These are phyloP conservation scores for Linnaemya vulpina DNA, from an alignment of 2,888 invertebrate species.

Conservation along the genomic window DNA sequence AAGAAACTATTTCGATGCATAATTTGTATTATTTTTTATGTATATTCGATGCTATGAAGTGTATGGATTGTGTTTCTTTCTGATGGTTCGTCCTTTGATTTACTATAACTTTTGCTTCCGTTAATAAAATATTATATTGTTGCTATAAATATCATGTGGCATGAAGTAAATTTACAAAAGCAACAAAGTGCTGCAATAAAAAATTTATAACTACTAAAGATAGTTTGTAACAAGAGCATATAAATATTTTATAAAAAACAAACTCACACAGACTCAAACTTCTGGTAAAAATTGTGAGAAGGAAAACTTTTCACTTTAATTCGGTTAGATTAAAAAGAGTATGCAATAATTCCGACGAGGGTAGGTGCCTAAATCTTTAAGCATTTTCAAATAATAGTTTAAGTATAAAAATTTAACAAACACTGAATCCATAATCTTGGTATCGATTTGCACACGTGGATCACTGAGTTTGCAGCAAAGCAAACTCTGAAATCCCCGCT, in stretches of 20 bases:
- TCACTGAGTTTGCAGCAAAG: no score
- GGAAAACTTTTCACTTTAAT: conserved; percentile 55
- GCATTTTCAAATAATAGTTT: background rate
- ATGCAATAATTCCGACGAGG: conserved; percentile 3
- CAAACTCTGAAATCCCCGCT: no score
- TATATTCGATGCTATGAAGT: background rate
- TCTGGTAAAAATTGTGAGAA: conserved; percentile 9
- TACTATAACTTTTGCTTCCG: conserved; percentile 2
- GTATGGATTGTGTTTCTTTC: conserved; percentile 37
- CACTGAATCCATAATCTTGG: no score
- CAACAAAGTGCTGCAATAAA: conserved; percentile 46
- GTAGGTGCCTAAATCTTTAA: background rate
- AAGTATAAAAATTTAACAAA: background rate
- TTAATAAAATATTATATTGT: conserved; percentile 10
- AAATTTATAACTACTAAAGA: conserved; percentile 49
- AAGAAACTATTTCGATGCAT: conserved; percentile 37
- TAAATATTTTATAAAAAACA: conserved; percentile 1
- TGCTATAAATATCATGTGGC: conserved; percentile 21
- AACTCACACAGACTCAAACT: conserved; percentile 19
- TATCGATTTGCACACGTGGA: no score
- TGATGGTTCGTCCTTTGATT: conserved; percentile 21
- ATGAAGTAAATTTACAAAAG: conserved; percentile 49
- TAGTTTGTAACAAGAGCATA: conserved; percentile 27
- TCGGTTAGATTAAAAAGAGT: conserved; percentile 28
- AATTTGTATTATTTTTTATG: background rate